phyloP scores from a whole-genome alignment of 2,113 vertebrate genomes.

The Cololabis saira region DNA sequence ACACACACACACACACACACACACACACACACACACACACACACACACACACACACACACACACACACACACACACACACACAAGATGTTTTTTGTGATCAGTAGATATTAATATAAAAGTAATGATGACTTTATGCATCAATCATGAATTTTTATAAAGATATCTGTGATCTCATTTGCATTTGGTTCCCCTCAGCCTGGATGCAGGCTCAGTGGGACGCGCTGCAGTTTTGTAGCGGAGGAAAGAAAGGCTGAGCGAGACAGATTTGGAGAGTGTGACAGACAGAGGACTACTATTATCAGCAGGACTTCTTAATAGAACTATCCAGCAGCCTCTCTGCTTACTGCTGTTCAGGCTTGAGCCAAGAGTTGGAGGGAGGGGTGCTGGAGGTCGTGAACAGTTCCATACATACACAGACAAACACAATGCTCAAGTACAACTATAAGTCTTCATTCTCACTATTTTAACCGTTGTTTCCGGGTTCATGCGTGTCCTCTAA shows the following conservation, averaged over 20 bases:
- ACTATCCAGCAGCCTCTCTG: constrained; percentile 58
- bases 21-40: no score
- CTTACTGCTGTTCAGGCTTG: constrained; percentile 59
- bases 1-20: no score
- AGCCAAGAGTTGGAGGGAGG: constrained; percentile 26
- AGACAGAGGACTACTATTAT: constrained; percentile 77
- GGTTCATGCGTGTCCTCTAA: constrained; percentile 47
- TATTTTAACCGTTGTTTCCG: constrained; percentile 1
- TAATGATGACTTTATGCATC: constrained; percentile 1
- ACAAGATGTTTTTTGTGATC: not conserved
- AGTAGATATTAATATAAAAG: not conserved
- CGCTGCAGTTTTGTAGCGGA: constrained; percentile 22
- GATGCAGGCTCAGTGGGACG: constrained; percentile 25
- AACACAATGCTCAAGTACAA: constrained; percentile 1
- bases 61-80: no score
- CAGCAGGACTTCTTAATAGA: constrained; percentile 71
- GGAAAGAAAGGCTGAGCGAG: constrained; percentile 25
- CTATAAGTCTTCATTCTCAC: not conserved
- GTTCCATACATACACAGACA: constrained; percentile 24
- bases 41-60: no score
- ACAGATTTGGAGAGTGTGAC: constrained; percentile 48
- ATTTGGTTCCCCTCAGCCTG: constrained; percentile 4
- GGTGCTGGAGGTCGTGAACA: not conserved
- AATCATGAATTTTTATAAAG: not conserved
- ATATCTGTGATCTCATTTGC: constrained; percentile 12